Conservation (phyloP, 2,888 invertebrate species). For the Nomada goodeniana region DNA sequence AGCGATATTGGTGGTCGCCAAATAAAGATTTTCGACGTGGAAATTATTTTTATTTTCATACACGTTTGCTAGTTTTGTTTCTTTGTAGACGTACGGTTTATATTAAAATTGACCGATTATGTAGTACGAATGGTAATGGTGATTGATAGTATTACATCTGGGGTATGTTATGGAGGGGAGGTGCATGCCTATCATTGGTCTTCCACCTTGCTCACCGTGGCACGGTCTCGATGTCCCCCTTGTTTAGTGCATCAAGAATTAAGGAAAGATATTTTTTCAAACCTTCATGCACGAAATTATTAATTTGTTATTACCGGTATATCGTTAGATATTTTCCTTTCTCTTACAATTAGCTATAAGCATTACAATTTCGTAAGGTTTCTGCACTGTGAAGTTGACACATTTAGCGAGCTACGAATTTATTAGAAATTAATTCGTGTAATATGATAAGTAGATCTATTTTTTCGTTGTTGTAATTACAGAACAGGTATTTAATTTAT, state of each 20-base stretch:
- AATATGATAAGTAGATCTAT: no score
- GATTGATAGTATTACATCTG: background rate
- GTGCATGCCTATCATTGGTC: slow-evolving; percentile 27
- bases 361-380: no score
- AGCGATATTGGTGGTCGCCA: no score
- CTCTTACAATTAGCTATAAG: background rate
- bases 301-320: background rate
- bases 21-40: no score
- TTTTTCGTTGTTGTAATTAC: background rate
- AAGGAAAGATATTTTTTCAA: background rate
- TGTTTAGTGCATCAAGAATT: slow-evolving; percentile 9
- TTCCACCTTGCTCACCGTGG: slow-evolving; percentile 23
- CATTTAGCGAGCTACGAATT: no score
- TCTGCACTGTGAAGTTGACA: no score
- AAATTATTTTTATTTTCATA: no score
- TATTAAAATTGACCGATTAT: slow-evolving; percentile 20
- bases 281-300: background rate
- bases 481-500: background rate
- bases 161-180: slow-evolving; percentile 7
- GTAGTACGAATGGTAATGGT: background rate
- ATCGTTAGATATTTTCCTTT: background rate
- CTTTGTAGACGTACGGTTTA: background rate
- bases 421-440: no score
- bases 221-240: slow-evolving; percentile 23
- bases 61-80: no score